These are phyloP conservation scores for Cheilosia vernalis DNA, from an alignment of 2,888 invertebrate species.

Conservation along the genomic window DNA sequence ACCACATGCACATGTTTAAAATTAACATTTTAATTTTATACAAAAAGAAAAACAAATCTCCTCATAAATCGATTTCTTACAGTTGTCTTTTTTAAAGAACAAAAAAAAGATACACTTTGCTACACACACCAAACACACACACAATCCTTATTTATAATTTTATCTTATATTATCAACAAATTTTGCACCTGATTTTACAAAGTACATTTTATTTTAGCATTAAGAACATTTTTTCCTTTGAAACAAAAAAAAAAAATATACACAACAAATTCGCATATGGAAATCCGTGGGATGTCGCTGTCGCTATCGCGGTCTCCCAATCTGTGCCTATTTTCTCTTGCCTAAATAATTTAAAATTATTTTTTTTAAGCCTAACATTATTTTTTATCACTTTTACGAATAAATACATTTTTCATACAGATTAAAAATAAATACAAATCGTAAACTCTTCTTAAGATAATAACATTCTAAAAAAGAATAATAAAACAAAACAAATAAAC, in stretches of 20 bases:
- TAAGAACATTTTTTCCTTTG: slow-evolving; percentile 66
- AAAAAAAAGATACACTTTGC: slow-evolving; percentile 45
- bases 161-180: slow-evolving; percentile 33
- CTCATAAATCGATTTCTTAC: slow-evolving; percentile 1
- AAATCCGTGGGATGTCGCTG: slow-evolving; percentile 84
- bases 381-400: slow-evolving; percentile 23
- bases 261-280: slow-evolving; percentile 79
- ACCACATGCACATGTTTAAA: slow-evolving; percentile 53
- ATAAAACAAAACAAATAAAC: slow-evolving; percentile 25
- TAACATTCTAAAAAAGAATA: slow-evolving; percentile 25
- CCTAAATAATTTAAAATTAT: slow-evolving; percentile 48
- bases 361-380: slow-evolving; percentile 40
- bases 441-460: slow-evolving; percentile 43
- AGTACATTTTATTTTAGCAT: slow-evolving; percentile 67
- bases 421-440: slow-evolving; percentile 15
- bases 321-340: slow-evolving; percentile 82
- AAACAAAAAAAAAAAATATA: slow-evolving; percentile 31
- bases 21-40: background rate
- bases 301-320: slow-evolving; percentile 84
- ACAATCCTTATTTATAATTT: slow-evolving; percentile 74
- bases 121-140: slow-evolving; percentile 76
- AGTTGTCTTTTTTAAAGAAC: slow-evolving; percentile 17
- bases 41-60: background rate
- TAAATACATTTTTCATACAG: slow-evolving; percentile 36
- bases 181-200: slow-evolving; percentile 56